Evolutionary conservation across 2,888 invertebrate species (phyloP).

Genomic region (Galerucella nymphaeae): DNA sequence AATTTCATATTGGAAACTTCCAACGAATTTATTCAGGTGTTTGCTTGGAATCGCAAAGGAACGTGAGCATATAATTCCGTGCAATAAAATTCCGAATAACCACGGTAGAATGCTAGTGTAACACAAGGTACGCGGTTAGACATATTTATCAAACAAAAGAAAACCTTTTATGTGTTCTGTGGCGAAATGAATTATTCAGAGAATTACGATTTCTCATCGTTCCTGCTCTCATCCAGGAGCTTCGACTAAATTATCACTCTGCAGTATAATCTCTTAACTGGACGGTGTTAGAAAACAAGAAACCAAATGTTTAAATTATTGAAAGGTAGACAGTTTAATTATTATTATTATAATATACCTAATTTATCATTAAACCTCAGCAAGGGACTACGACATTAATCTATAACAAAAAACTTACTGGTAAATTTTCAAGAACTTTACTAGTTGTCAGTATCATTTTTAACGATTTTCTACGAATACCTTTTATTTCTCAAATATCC

Average conservation of each 20-base stretch:
- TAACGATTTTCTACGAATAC: too few species aligned
- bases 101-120: slow-evolving; percentile 13
- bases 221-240: slow-evolving; percentile 33
- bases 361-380: too few species aligned
- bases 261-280: slow-evolving; percentile 60
- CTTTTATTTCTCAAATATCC: too few species aligned
- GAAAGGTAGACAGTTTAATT: too few species aligned
- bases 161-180: slow-evolving; percentile 47
- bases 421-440: too few species aligned
- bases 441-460: too few species aligned
- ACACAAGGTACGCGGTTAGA: slow-evolving; percentile 42
- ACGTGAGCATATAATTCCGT: slow-evolving; percentile 9
- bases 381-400: too few species aligned
- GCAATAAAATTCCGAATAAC: slow-evolving; percentile 8
- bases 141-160: slow-evolving; percentile 52
- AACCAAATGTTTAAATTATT: background rate
- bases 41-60: background rate
- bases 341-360: too few species aligned
- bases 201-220: slow-evolving; percentile 45
- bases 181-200: slow-evolving; percentile 58
- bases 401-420: too few species aligned
- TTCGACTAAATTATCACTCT: slow-evolving; percentile 61
- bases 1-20: slow-evolving; percentile 4
- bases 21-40: background rate
- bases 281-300: slow-evolving; percentile 33